Evolutionary conservation across 2,797 vertebrate genomes (phyloP).

Genomic region (Karalla daura): DNA sequence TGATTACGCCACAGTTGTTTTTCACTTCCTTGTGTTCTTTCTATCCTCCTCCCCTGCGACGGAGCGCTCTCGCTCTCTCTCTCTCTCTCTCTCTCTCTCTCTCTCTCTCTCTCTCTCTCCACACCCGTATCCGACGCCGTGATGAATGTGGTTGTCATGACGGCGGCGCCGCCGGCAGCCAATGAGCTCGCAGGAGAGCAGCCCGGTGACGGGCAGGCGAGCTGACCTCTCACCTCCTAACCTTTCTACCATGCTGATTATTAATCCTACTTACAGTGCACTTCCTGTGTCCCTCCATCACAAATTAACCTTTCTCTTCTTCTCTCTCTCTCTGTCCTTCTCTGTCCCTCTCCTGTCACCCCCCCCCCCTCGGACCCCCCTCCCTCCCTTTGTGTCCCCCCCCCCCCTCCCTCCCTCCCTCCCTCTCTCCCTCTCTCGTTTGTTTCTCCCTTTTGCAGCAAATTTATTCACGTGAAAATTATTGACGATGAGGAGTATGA

Average conservation of each 20-base stretch:
- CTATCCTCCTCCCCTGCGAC: not conserved
- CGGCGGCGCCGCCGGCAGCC: conserved; percentile 50
- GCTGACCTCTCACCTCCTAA: conserved; percentile 68
- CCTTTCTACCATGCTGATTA: conserved; percentile 72
- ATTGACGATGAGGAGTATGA: conserved; percentile 99
- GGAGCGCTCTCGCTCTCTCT: conserved; percentile 7
- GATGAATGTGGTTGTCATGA: conserved; percentile 66
- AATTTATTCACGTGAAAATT: conserved; percentile 97
- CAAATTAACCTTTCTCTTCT: conserved; percentile 75
- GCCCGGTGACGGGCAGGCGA: conserved; percentile 32
- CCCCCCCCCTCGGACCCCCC: conserved; percentile 19
- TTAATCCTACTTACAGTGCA: conserved; percentile 70
- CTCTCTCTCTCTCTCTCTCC: conserved; percentile 15
- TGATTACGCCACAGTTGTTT: conserved; percentile 60
- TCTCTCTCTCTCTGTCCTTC: conserved; percentile 21
- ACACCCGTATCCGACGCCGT: conserved; percentile 14
- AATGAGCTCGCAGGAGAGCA: conserved; percentile 41
- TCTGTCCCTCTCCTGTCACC: conserved; percentile 33
- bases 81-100: conserved; percentile 24
- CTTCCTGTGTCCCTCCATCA: conserved; percentile 69
- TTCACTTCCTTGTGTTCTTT: conserved; percentile 50
- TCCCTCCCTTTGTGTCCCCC: no score
- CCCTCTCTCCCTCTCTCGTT: not conserved
- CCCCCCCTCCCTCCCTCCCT: not conserved
- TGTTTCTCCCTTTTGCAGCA: conserved; percentile 89